Conservation (phyloP, 92 coral and sea anemone genomes). For the Muricea muricata region DNA sequence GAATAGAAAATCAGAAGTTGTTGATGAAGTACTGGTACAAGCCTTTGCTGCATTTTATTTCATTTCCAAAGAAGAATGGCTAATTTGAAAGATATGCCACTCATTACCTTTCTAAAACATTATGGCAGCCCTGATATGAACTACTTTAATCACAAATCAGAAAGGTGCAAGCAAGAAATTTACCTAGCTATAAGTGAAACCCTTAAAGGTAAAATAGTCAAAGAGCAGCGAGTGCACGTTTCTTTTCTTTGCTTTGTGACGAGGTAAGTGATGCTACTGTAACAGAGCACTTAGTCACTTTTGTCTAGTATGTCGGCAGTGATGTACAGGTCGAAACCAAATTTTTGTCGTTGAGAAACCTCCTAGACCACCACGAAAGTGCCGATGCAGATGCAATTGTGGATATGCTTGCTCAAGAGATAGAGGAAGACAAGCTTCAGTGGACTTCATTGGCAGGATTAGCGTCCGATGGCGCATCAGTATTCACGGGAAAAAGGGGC, state of each 20-base stretch:
- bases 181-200: slow-evolving; percentile 35
- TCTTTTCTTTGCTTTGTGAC: slow-evolving; percentile 35
- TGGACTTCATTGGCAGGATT: slow-evolving; percentile 29
- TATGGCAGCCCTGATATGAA: slow-evolving; percentile 28
- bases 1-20: slow-evolving; percentile 41
- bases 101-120: slow-evolving; percentile 25
- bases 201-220: slow-evolving; percentile 33
- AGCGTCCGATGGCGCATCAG: slow-evolving; percentile 40
- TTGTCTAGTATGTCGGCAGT: slow-evolving; percentile 36
- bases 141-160: slow-evolving; percentile 34
- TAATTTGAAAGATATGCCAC: slow-evolving; percentile 40
- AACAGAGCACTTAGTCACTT: slow-evolving; percentile 38
- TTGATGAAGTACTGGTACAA: slow-evolving; percentile 42
- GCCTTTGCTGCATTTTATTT: slow-evolving; percentile 47
- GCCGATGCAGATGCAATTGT: slow-evolving; percentile 48
- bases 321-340: slow-evolving; percentile 11
- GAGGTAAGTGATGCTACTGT: slow-evolving; percentile 43
- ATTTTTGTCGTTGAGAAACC: slow-evolving; percentile 36
- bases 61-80: slow-evolving; percentile 48
- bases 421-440: slow-evolving; percentile 29
- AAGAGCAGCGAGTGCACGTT: slow-evolving; percentile 37
- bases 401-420: slow-evolving; percentile 44
- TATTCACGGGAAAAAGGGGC: slow-evolving; percentile 29
- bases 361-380: slow-evolving; percentile 34
- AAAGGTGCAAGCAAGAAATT: slow-evolving; percentile 49